A percentile compares a stretch with the other conserved stretches of the same genome.
phyloP scores from a whole-genome alignment of 2,113 vertebrate species.

The Jaculus jaculus region DNA sequence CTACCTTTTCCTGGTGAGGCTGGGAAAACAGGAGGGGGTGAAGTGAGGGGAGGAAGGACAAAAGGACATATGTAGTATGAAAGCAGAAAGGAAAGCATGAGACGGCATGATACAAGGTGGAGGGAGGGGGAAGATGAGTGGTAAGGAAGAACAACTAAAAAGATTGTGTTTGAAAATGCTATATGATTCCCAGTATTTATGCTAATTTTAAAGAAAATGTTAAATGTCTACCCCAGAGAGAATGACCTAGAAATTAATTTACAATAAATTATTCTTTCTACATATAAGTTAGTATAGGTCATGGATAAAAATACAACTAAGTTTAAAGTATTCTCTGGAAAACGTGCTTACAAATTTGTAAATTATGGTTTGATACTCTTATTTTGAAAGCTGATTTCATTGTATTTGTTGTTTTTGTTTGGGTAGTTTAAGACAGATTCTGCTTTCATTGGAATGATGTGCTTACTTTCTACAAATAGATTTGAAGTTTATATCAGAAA shows the following conservation, averaged over 20 bases:
- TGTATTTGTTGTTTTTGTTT: background rate
- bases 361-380: slow-evolving; percentile 19
- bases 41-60: too few relatives aligned
- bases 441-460: background rate
- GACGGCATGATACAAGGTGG: too few relatives aligned
- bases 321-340: background rate
- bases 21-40: background rate
- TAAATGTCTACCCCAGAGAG: background rate
- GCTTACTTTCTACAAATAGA: slow-evolving; percentile 22
- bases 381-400: background rate
- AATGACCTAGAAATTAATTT: slow-evolving; percentile 4
- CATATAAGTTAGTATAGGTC: slow-evolving; percentile 1
- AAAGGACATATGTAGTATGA: too few relatives aligned
- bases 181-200: too few relatives aligned
- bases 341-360: background rate
- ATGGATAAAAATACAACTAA: slow-evolving; percentile 10
- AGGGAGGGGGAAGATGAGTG: too few relatives aligned
- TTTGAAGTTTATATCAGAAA: slow-evolving; percentile 53
- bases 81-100: too few relatives aligned
- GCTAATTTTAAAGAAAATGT: too few relatives aligned
- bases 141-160: too few relatives aligned
- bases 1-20: background rate
- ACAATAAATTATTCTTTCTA: slow-evolving; percentile 15
- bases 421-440: background rate
- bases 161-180: too few relatives aligned